Base-by-base conservation (phyloP, 2,113 vertebrate species). In the Suncus etruscus region DNA sequence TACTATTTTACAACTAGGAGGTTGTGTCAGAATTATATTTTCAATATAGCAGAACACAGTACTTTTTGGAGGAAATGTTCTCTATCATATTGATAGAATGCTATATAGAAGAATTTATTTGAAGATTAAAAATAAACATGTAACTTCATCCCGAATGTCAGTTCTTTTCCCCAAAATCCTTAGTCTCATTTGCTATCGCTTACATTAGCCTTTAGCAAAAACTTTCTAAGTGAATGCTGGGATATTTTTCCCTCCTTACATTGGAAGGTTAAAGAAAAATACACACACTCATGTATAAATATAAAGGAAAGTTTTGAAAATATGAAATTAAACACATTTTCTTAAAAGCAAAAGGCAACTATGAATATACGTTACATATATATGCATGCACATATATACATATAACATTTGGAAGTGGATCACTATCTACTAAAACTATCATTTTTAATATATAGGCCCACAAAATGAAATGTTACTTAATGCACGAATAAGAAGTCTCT, bases 391-490 rank as follows among this genome's bases (percentile, higher is more conserved):
- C 90, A 95, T 76, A 20, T 15, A 61, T 15, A 29, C 1, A 92
- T 74, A 78, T 72, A 88, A 95, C 68, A 91, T 94, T 96, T 96
- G 79, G 80, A 97, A 77, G 81, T 75, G 84, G 96, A 90, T 96
- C 94, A 96, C 65, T 66, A 65, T 84, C 93, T 87, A 92, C 47
- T 84, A 85, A 96, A 97, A 96, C 94, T 95, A 93, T 10, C 96
- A 92, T 47, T 75, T 22, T 95, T 61, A 81, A 91, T 76, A 93
- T 93, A 94, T 54, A 92, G 95, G 79, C 87, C 85, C 92, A 86
- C 50, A 87, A 95, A 96, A 94, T 97, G 93, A 94, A 95, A 94
- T 92, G 89, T 65, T 91, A 77, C 22, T 96, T 85, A 96, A 96
- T 77, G 96, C 97, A 93, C 76, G 90, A 96, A 93, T 74, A 70